These are phyloP conservation scores for Triplophysa siluroides DNA, from an alignment of 2,113 vertebrate species.

Conservation along the genomic window DNA sequence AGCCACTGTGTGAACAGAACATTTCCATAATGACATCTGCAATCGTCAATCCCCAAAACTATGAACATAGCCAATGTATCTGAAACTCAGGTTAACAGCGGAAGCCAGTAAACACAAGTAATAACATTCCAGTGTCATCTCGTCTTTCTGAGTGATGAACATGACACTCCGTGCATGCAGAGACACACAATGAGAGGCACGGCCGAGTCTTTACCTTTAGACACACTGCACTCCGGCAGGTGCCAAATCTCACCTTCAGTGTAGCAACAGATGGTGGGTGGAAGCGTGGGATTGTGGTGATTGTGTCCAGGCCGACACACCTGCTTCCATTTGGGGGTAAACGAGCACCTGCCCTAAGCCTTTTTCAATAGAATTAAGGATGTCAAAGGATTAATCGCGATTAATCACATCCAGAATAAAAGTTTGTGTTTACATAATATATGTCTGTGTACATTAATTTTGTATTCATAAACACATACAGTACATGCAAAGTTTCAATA, in stretches of 20 bases:
- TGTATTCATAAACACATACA: too few species aligned
- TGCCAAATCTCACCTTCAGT: constrained; percentile 58
- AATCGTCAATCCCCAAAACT: too few species aligned
- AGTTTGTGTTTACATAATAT: too few species aligned
- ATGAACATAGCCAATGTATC: neutral
- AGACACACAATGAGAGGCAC: constrained; percentile 26
- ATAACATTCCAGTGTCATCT: constrained; percentile 3
- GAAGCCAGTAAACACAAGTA: neutral
- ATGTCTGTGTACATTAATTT: too few species aligned
- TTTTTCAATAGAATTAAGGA: too few species aligned
- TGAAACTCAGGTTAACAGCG: neutral
- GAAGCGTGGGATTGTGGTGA: constrained; percentile 40
- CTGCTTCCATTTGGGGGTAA: constrained; percentile 41
- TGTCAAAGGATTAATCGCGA: too few species aligned
- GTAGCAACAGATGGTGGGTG: constrained; percentile 43
- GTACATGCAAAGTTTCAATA: too few species aligned
- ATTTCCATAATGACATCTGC: too few species aligned
- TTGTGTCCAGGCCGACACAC: constrained; percentile 31
- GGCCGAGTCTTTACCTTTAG: constrained; percentile 40
- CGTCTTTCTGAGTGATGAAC: constrained; percentile 1
- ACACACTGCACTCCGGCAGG: constrained; percentile 42
- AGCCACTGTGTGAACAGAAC: too few species aligned
- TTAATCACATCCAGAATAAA: too few species aligned
- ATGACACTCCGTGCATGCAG: neutral
- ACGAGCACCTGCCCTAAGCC: constrained; percentile 6